Percentiles rank a stretch among this genome's conserved stretches.
Evolutionary conservation across 2,797 vertebrate genomes (phyloP).

Genomic region (Microhierax caerulescens): DNA sequence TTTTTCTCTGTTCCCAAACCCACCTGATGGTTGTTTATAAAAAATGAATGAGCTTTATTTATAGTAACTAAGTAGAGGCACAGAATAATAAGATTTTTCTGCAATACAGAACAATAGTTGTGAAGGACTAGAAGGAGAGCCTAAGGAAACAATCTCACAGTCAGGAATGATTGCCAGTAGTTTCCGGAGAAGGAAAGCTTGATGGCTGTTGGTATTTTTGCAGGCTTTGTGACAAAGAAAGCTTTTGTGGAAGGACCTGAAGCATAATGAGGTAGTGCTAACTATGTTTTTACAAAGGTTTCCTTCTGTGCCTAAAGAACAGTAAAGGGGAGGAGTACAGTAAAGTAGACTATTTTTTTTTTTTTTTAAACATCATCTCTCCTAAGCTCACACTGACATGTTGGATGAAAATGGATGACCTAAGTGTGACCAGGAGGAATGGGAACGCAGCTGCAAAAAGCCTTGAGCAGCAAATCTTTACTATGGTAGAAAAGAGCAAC

Average conservation of each 20-base stretch:
- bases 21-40: neutral
- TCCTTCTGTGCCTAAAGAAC: neutral
- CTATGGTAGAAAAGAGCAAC: neutral
- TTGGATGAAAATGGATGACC: neutral
- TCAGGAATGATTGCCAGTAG: neutral
- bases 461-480: neutral
- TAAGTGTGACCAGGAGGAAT: neutral
- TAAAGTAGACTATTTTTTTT: neutral
- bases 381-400: neutral
- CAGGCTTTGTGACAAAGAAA: neutral
- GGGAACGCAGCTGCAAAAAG: neutral
- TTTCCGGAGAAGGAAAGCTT: neutral
- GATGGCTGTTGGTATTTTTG: neutral
- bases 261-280: neutral
- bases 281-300: neutral
- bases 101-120: neutral
- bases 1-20: neutral
- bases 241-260: neutral
- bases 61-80: neutral
- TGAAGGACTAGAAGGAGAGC: neutral
- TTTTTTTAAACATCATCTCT: neutral
- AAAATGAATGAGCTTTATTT: neutral
- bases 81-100: neutral
- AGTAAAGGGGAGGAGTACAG: neutral
- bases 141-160: neutral